Evolutionary conservation across 2,797 vertebrate species (phyloP).

Genomic region (Botia almorhae): DNA sequence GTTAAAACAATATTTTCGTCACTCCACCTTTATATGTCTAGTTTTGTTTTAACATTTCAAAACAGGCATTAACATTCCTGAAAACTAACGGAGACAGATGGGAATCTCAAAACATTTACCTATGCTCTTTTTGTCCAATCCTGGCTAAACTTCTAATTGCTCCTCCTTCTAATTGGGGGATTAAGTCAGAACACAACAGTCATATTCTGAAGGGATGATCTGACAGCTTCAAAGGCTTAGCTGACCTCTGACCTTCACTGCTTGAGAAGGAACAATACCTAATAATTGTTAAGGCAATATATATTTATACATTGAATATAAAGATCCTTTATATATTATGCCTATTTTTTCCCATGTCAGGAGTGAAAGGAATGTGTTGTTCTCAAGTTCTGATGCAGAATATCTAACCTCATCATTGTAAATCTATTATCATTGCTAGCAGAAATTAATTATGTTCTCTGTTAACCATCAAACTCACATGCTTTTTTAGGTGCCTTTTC

Average conservation of each 20-base stretch:
- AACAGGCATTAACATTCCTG: conserved; percentile 42
- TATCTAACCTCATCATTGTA: conserved; percentile 42
- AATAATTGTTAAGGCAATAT: no score
- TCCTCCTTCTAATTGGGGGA: conserved; percentile 74
- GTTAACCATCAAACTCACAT: conserved; percentile 31
- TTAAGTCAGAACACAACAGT: conserved; percentile 76
- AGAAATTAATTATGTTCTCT: conserved; percentile 43
- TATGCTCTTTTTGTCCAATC: conserved; percentile 67
- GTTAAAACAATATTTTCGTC: conserved; percentile 48
- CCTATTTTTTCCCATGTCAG: conserved; percentile 42
- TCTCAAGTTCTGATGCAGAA: conserved; percentile 44
- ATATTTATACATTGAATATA: no score
- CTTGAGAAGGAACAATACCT: conserved; percentile 65
- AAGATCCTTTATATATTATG: neutral
- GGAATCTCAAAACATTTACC: conserved; percentile 72
- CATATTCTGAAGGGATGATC: conserved; percentile 72
- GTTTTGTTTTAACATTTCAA: conserved; percentile 44
- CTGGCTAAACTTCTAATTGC: conserved; percentile 82
- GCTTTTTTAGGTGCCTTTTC: conserved; percentile 46
- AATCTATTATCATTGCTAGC: conserved; percentile 46
- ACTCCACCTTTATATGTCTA: conserved; percentile 50
- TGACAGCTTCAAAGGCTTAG: conserved; percentile 74
- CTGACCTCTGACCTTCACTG: conserved; percentile 71
- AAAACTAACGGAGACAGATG: conserved; percentile 50
- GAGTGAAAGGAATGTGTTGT: conserved; percentile 50